A percentile compares a stretch with the other conserved stretches of the same genome.
Evolutionary conservation across 1,140 invertebrate species (phyloP).

Genomic region (Lethocerus indicus): DNA sequence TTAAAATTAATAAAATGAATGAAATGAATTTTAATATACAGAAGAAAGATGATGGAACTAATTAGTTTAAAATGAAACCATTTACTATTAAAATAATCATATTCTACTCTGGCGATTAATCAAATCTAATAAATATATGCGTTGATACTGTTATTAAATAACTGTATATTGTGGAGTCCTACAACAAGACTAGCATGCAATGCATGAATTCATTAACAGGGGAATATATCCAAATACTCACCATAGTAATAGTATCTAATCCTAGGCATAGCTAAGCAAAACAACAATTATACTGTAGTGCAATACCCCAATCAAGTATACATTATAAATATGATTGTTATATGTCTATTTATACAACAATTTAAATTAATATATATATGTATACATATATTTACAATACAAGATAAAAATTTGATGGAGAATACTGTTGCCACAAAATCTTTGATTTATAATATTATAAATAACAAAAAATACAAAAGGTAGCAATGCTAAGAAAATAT

Average conservation of each 20-base stretch:
- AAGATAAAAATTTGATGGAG: not conserved
- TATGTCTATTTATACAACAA: not conserved
- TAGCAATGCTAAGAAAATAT: no score
- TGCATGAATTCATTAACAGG: conserved; percentile 1
- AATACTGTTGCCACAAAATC: no score
- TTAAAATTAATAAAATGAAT: no score
- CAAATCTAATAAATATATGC: not conserved
- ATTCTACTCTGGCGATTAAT: not conserved
- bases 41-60: not conserved
- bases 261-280: conserved; percentile 36
- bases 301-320: not conserved
- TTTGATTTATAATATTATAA: no score
- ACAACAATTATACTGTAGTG: not conserved
- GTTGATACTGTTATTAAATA: not conserved
- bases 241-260: conserved; percentile 47
- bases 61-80: not conserved
- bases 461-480: no score
- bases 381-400: not conserved
- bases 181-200: not conserved
- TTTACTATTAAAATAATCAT: not conserved
- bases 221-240: conserved; percentile 26
- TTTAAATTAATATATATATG: not conserved
- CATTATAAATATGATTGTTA: not conserved
- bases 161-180: not conserved
- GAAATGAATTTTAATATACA: no score